Evolutionary conservation across 1,140 invertebrate genomes (phyloP), one percentile per base, ranked within the genome.

Genomic region (Phortica variegata): DNA sequence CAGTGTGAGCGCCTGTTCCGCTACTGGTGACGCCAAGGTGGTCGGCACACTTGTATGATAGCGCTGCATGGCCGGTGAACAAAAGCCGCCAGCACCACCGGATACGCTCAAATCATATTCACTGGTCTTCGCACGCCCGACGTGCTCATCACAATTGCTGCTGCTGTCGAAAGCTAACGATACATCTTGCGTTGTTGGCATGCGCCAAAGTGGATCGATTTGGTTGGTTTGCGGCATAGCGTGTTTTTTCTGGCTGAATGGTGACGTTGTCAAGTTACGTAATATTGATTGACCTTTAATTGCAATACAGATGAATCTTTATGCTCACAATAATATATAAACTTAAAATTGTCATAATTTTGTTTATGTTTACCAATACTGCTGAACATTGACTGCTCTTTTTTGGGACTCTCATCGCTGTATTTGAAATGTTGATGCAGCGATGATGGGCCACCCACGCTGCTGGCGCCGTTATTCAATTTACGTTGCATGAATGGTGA

Each of bases 161-260:
- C 54, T 56, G 63, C 49, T 54, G 43, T 63, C 48, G 43, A 42
- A 37, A 40, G 56, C 50, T 45, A 45, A 32, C 17, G 44, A 29
- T 20, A 36, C 58, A 7, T 65, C 47, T 53, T 36, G 39, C 51
- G 59, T 19, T 17, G 20, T 49, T 10, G 47, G 43, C 47, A 54
- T 49, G 21, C 47, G 47, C 47, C 47, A 54, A 12, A 49, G 18
- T 10, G 52, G 47, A 54, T 54, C 47, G 18, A 54, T 49, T 39
- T 54, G 52, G 46, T 49, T 44, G 1, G 43, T 29, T 34, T 46
- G 49, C 5, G 41, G 46, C 21, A 52, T 40, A 46, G 29, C 46
- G 31, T 65, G 58, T 57, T 70, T 73, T 56, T 75, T 75, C 62
- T 75, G 72, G 50, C 72, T 75, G 17, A 75, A 75, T 23, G 72